phyloP scores from a whole-genome alignment of 2,113 vertebrate species.

The Etheostoma cragini region DNA sequence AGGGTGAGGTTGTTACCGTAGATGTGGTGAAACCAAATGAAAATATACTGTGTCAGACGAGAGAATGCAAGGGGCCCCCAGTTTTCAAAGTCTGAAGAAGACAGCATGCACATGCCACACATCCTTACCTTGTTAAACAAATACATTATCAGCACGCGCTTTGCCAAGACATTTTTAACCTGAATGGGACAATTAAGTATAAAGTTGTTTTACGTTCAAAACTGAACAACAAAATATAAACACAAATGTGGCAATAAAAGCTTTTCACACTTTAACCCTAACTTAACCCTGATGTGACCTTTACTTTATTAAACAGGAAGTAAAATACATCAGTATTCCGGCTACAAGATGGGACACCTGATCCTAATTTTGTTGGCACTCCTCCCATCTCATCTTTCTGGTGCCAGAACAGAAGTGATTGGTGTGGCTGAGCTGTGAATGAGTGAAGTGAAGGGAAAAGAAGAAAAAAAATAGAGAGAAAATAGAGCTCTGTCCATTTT shows the following conservation, averaged over 20 bases:
- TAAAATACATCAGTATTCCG: neutral
- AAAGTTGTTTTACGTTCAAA: conserved; percentile 53
- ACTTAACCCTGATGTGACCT: too few relatives aligned
- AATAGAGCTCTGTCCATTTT: neutral
- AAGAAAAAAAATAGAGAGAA: too few relatives aligned
- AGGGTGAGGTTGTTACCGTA: neutral
- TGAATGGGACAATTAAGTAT: conserved; percentile 80
- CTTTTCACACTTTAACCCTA: conserved; percentile 35
- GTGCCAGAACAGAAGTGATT: neutral
- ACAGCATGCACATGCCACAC: conserved; percentile 52
- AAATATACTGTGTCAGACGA: conserved; percentile 15
- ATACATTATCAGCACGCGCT: conserved; percentile 94
- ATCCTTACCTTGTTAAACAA: conserved; percentile 96
- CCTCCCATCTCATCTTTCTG: neutral
- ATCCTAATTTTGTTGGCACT: neutral
- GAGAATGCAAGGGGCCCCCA: conserved; percentile 47
- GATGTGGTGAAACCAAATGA: neutral
- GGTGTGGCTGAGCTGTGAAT: neutral
- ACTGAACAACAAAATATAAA: neutral
- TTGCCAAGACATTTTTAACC: conserved; percentile 93
- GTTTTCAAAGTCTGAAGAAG: conserved; percentile 1
- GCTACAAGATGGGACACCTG: neutral
- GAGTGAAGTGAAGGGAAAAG: neutral
- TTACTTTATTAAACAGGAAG: neutral
- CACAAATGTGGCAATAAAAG: conserved; percentile 51